These are phyloP conservation scores for Forbesichthys papilliferus DNA, from an alignment of 2,113 vertebrate genomes.

Conservation along the genomic window DNA sequence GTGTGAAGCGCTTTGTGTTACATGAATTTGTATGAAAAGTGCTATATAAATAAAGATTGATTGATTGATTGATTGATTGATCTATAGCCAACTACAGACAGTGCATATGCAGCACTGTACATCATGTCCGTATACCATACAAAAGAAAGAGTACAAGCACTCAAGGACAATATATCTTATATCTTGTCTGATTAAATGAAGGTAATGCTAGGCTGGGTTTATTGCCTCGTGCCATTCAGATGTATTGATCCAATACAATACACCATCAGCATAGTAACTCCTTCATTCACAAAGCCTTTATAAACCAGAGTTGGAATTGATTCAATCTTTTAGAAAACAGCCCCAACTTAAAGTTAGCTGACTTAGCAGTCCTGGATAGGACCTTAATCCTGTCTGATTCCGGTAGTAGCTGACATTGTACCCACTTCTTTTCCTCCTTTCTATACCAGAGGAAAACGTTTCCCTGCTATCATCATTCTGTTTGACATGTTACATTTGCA, in stretches of 20 bases:
- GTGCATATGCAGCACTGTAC: not conserved
- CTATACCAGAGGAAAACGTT: constrained; percentile 37
- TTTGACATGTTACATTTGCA: constrained; percentile 29
- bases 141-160: constrained; percentile 26
- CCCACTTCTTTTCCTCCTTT: constrained; percentile 22
- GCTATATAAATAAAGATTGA: no score
- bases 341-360: not conserved
- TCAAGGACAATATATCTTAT: constrained; percentile 42
- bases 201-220: constrained; percentile 47
- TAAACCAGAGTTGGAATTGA: not conserved
- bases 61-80: no score
- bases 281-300: not conserved
- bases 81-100: no score
- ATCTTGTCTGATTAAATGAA: constrained; percentile 54
- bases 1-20: no score
- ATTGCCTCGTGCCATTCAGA: constrained; percentile 43
- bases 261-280: no score
- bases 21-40: no score
- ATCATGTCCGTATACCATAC: constrained; percentile 34
- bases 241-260: constrained; percentile 51
- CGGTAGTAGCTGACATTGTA: constrained; percentile 53
- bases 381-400: constrained; percentile 35
- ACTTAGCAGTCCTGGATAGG: constrained; percentile 31
- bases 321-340: constrained; percentile 14
- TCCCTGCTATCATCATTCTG: constrained; percentile 32